Evolutionary conservation across 2,113 vertebrate genomes (phyloP).

Genomic region (Phainopepla nitens): DNA sequence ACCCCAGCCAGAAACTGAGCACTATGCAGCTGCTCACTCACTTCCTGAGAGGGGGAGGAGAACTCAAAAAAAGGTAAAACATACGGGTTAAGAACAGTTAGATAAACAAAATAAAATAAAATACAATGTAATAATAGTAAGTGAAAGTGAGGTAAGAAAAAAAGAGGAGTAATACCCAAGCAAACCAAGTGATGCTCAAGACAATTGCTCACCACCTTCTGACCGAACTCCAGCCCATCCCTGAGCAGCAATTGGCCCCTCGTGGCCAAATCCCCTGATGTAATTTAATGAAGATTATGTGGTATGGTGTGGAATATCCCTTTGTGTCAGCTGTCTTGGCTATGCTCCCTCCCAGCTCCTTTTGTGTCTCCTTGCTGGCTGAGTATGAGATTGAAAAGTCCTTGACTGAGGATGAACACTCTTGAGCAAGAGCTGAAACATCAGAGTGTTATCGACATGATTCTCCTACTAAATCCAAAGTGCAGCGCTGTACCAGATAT

Average conservation of each 20-base stretch:
- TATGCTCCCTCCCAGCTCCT: neutral
- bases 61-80: neutral
- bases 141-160: neutral
- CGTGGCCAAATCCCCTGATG: neutral
- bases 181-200: neutral
- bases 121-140: neutral
- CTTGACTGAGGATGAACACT: neutral
- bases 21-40: neutral
- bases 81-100: neutral
- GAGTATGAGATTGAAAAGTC: neutral
- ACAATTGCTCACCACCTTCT: neutral
- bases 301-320: neutral
- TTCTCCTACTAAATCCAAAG: neutral
- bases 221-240: fast-evolving
- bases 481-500: neutral
- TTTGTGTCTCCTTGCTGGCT: neutral
- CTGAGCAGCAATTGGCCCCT: neutral
- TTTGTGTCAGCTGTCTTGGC: neutral
- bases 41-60: neutral
- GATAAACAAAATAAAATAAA: neutral
- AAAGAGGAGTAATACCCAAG: neutral
- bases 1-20: neutral
- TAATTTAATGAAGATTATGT: neutral
- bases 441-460: neutral
- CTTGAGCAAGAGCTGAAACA: neutral